phyloP scores from a whole-genome alignment of 64 coral and sea anemone species.

The Catalaphyllia jardinei region DNA sequence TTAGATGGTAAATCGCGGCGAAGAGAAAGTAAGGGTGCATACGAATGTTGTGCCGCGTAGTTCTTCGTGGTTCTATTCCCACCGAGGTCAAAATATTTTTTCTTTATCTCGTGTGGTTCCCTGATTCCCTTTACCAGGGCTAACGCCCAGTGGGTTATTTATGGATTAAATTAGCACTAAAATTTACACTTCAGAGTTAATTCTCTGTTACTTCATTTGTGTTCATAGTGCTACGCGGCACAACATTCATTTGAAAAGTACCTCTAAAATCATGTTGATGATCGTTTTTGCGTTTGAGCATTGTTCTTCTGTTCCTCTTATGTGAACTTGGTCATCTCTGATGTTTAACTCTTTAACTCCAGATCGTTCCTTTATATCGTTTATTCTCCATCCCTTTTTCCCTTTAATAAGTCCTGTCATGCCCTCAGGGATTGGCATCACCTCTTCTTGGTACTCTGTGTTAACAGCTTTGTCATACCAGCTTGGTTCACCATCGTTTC shows the following conservation, averaged over 20 bases:
- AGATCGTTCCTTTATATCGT: neutral
- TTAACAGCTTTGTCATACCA: slow-evolving; percentile 10
- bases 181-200: too few species aligned
- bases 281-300: neutral
- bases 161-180: too few species aligned
- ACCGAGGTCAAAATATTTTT: too few species aligned
- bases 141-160: too few species aligned
- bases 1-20: too few species aligned
- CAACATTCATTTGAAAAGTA: neutral
- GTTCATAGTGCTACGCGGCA: too few species aligned
- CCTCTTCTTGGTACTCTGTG: neutral
- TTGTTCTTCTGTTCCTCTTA: slow-evolving; percentile 12
- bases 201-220: too few species aligned
- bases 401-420: neutral
- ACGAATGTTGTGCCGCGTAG: too few species aligned
- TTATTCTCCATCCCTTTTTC: neutral
- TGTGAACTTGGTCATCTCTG: neutral
- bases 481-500: neutral
- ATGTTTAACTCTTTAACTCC: neutral
- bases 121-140: too few species aligned
- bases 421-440: neutral
- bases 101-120: too few species aligned
- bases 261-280: neutral
- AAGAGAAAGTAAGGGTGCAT: too few species aligned
- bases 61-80: too few species aligned